These are phyloP conservation scores for Venturia canescens DNA, from an alignment of 1,140 invertebrate genomes.

Conservation along the genomic window DNA sequence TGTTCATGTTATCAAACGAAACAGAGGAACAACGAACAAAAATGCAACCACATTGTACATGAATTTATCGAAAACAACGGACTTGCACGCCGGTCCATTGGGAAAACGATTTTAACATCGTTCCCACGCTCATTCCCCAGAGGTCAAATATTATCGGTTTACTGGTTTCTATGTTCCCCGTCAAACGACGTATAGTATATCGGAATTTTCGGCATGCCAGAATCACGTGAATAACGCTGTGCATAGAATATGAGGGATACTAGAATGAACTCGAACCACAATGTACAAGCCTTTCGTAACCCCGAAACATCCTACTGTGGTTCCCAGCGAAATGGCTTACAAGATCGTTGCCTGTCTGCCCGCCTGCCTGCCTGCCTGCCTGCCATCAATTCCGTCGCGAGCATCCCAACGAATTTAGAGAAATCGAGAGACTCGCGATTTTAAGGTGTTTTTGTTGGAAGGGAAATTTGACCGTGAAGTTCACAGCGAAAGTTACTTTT, in stretches of 20 bases:
- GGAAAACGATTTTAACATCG: slow-evolving; percentile 8
- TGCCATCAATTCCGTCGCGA: background rate
- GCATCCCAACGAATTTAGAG: no score
- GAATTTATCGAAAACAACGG: background rate
- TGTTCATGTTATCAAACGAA: background rate
- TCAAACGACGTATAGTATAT: background rate
- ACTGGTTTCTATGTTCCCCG: background rate
- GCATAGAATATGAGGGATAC: background rate
- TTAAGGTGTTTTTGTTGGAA: no score
- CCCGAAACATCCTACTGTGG: background rate
- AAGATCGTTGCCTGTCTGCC: background rate
- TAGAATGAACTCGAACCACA: background rate
- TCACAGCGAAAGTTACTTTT: no score
- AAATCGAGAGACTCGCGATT: no score
- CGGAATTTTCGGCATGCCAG: slow-evolving; percentile 4
- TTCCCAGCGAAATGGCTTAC: background rate
- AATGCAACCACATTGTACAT: background rate
- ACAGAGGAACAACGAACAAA: background rate
- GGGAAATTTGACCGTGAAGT: no score
- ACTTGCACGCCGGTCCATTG: slow-evolving; percentile 8
- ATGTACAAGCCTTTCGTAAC: background rate
- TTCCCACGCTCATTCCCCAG: background rate
- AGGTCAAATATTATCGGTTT: slow-evolving; percentile 17
- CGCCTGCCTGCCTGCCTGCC: background rate
- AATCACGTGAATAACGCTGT: background rate